phyloP scores from a whole-genome alignment of 1,140 invertebrate genomes.

The Dendroctonus valens region DNA sequence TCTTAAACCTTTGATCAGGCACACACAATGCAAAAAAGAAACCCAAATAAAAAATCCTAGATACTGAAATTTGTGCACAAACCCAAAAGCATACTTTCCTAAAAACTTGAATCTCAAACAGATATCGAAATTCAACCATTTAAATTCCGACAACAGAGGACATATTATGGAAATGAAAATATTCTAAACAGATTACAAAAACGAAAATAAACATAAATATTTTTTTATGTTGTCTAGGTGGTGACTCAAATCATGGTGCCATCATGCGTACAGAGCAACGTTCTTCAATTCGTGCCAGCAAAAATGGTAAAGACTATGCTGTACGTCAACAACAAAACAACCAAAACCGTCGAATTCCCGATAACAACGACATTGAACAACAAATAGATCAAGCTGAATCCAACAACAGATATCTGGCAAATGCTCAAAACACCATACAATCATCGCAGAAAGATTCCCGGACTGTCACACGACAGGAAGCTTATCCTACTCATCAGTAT shows the following conservation, averaged over 20 bases:
- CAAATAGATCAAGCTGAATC: conserved; percentile 28
- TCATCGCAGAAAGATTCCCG: neutral
- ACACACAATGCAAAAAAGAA: no score
- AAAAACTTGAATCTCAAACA: no score
- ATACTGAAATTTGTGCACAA: no score
- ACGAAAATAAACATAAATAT: no score
- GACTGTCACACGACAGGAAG: neutral
- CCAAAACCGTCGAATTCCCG: conserved; percentile 17
- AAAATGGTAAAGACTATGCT: conserved; percentile 27
- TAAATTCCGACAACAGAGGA: no score
- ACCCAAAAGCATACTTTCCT: no score
- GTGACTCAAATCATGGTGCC: conserved; percentile 35
- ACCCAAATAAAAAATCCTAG: no score
- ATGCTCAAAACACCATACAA: conserved; percentile 21
- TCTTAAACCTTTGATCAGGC: no score
- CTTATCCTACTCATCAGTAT: conserved; percentile 16
- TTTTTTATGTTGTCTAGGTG: conserved; percentile 3
- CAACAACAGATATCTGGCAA: conserved; percentile 28
- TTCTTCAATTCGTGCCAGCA: conserved; percentile 18
- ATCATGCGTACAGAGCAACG: conserved; percentile 39
- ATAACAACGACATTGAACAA: conserved; percentile 30
- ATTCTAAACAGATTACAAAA: no score
- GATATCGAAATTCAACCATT: no score
- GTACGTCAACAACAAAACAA: neutral
- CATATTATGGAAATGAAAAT: no score